Evolutionary conservation across 2,888 invertebrate genomes (phyloP).

Genomic region (Nycteola revayana): DNA sequence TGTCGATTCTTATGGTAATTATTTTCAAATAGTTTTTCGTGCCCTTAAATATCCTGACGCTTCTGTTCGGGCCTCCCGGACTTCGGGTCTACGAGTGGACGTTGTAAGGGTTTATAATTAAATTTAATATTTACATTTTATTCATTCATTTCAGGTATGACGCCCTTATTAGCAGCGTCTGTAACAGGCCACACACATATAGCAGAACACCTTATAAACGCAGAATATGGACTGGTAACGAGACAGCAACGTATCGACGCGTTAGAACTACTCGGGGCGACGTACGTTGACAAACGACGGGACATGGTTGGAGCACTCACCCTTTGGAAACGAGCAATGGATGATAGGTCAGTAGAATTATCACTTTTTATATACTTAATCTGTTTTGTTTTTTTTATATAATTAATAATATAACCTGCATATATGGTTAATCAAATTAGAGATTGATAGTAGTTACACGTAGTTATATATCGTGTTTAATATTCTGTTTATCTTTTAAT

Average conservation of each 20-base stretch:
- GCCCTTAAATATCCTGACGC: too few species aligned
- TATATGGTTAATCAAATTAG: too few species aligned
- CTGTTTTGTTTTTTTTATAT: too few species aligned
- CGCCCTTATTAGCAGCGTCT: constrained; percentile 95
- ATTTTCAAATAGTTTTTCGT: too few species aligned
- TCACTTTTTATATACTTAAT: too few species aligned
- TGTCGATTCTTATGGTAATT: constrained; percentile 95
- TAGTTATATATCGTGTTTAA: too few species aligned
- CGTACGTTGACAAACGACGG: constrained; percentile 97
- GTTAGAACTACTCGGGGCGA: constrained; percentile 94
- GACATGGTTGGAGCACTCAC: constrained; percentile 95
- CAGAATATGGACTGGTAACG: constrained; percentile 88
- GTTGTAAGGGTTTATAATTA: too few species aligned
- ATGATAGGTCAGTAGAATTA: constrained; percentile 90
- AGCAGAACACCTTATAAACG: constrained; percentile 93
- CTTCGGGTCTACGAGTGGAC: too few species aligned
- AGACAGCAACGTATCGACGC: constrained; percentile 93
- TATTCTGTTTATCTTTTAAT: too few species aligned
- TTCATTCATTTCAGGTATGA: constrained; percentile 85
- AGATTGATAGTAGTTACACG: too few species aligned
- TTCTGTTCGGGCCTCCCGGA: too few species aligned
- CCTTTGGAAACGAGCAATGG: constrained; percentile 96
- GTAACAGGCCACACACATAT: constrained; percentile 96
- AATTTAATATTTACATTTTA: not conserved
- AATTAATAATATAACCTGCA: too few species aligned